Evolutionary conservation across 2,797 vertebrate species (phyloP), one percentile per base, ranked within the genome.

Genomic region (Onychomys arenicola): DNA sequence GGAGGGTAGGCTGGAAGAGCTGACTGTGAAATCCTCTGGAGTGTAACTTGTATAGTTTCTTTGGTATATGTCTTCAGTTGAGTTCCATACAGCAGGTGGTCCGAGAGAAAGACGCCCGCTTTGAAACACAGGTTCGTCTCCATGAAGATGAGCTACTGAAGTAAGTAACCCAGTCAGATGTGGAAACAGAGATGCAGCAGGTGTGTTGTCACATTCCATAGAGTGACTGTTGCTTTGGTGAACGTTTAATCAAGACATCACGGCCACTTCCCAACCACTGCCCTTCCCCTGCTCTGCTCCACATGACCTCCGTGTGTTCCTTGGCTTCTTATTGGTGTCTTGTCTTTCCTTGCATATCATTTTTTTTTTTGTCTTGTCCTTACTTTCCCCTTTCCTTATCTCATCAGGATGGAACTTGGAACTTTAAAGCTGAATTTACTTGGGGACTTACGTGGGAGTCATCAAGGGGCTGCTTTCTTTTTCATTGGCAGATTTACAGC

Each of bases 131-230:
- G 95, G 98, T 98, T 95, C 99, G 98, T 96, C 99, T 98, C 96
- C 99, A 99, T 27, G 99, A 99, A 97, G 99, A 99, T 83, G 99
- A 99, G 98, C 98, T 99, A 89, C 98, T 99, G 91, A 98, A 94
- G 93, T 94, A 98, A 96, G 98, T 97, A 9, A 63, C 97, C 13
- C 98, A 98, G 96, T 96, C 98, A 37, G 98, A 99, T 65, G 95
- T 97, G 85, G 98, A 99, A 81, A 80, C 89, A 40, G 99, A 99
- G 69, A 98, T 99, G 97, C 99, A 99, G 95, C 99, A 99, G 99
- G 99, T 99, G 98, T 71, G 78, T 98, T 97, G 95, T 93, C 90
- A 82, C 73, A 91, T 67, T 49, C 89, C 46, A 91, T 75, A 85
- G 89, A 96, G 96, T 85, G 88, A 93, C 46, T 92, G 10, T 94